These are phyloP conservation scores for Terrapene triunguis DNA, from an alignment of 2,113 vertebrate genomes.

Conservation along the genomic window DNA sequence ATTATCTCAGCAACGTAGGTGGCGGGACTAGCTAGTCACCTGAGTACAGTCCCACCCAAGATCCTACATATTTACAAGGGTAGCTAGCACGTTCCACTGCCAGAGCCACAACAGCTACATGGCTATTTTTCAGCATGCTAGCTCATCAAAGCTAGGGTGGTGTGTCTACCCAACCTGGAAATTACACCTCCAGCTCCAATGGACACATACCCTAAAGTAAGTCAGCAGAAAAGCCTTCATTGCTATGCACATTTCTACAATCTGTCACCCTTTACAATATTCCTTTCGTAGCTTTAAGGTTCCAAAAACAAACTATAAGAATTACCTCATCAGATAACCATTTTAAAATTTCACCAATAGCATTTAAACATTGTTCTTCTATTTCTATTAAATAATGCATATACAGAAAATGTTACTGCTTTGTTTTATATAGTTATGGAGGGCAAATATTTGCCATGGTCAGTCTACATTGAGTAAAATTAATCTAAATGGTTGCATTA, in stretches of 20 bases:
- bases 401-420: background rate
- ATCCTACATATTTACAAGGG: too few relatives aligned
- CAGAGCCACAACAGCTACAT: too few relatives aligned
- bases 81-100: too few relatives aligned
- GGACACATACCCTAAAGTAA: background rate
- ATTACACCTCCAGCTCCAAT: background rate
- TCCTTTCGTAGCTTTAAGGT: background rate
- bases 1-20: too few relatives aligned
- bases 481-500: background rate
- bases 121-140: too few relatives aligned
- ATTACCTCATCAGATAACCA: background rate
- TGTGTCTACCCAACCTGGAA: background rate
- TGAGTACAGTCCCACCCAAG: too few relatives aligned
- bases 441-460: background rate
- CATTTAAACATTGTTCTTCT: background rate
- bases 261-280: background rate
- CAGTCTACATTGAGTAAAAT: background rate
- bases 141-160: too few relatives aligned
- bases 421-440: background rate
- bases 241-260: background rate
- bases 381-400: background rate
- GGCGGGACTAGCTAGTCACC: too few relatives aligned
- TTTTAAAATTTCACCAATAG: background rate
- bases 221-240: fast-evolving
- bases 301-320: background rate